Evolutionary conservation across 1,140 invertebrate genomes (phyloP), one percentile per base, ranked within the genome.

Genomic region (Hylaeus volcanicus): DNA sequence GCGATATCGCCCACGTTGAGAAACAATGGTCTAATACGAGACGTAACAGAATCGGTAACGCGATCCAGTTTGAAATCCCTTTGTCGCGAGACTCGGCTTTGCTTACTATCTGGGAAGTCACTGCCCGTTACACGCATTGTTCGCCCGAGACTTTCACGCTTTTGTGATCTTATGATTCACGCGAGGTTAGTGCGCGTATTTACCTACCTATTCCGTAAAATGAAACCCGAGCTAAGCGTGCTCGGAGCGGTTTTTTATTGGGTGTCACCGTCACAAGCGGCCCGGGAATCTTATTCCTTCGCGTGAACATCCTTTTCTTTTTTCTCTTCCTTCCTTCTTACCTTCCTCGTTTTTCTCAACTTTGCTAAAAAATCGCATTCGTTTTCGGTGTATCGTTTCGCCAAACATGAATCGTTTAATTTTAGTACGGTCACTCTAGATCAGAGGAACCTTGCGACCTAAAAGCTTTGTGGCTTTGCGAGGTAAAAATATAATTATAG

Each of bases 111-210:
- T 48, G 51, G 78, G 48, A 73, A 86, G 73, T 77, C 72, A 68
- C 58, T 55, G 79, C 63, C 83, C 73, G 81, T 86, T 83, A 77
- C 63, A 61, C 39, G 64, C 61, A 86, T 86, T 86, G 81, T 86
- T 60, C 81, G 41, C 39, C 8, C 63, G 15, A 48, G 60, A 58
- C 70, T 79, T 72, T 74, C 45, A 80, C 60, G 60, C 11, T 65
- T 77, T 79, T 71, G 74, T 79, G 70, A 74, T 68, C 69, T 82
- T 14, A 68, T 82, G 80, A 86, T 86, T 86, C 85, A 86, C 79
- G 77, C 60, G 60, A 70, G 58, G 58, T 60, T 41, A 61, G 68
- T 55, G 60, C 70, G 65, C 65, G 71, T 76, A 73, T 76, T 83
- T 74, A 73, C 73, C 69, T 75, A 74, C 43, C 82, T 76, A 81